Evolutionary conservation across 1,140 invertebrate species (phyloP), one percentile per base, ranked within the genome.

Genomic region (Latrodectus geometricus): DNA sequence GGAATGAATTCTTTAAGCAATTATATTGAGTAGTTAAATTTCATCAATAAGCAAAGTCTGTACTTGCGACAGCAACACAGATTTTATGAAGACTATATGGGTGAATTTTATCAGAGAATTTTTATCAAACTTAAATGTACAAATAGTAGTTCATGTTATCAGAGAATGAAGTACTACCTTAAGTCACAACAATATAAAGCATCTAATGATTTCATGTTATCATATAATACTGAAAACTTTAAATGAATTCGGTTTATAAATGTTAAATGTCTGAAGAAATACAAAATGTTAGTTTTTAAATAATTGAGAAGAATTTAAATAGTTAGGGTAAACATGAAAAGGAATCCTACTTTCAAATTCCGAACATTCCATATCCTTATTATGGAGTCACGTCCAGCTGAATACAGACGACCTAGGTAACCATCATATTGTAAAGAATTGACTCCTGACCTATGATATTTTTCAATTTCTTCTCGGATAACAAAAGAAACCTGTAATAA

Each of bases 341-440:
- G 15, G n/a, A n/a, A 20, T 23, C 20, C 8, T 74, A 87, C 87
- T 81, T 88, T 88, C 52, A 83, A 70, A 88, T 87, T 86, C 76
- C 91, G 86, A 35, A 89, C 88, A 89, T 98, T 97, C 97, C 98
- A 99, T 90, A 99, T 98, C 80, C 99, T 93, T 89, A 99, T 99
- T 88, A 99, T 98, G 69, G 97, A 97, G 92, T 99, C 99, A 88
- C 98, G 93, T n/a, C 98, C 98, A 86, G 98, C 98, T 0, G 98
- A 98, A 92, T 98, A 99, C 21, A 99, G 93, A 89, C 97, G 94
- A 83, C 96, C 95, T 86, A 97, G 93, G 81, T 93, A 92, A 12
- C 96, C 94, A 92, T 99, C 98, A 91, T 96, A 95, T 92, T 99
- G 98, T 23, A 99, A 92, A 4, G 97, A 96, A 92, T 99, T 99